Evolutionary conservation across 2,888 invertebrate species (phyloP), one percentile per base, ranked within the genome.

Genomic region (Polydrusus pterygomalis): DNA sequence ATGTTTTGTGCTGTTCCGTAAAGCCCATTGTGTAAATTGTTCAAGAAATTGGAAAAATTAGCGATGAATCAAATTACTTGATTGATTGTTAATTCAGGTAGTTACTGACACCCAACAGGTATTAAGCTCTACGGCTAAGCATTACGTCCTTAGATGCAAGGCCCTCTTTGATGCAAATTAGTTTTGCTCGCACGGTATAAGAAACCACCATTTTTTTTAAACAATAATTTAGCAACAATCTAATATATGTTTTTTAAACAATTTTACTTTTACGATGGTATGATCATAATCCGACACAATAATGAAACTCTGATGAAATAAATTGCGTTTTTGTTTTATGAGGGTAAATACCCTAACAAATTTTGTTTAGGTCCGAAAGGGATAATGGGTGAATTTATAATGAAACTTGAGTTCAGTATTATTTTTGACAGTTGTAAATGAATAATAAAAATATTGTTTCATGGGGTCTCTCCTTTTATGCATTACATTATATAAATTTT

Each of bases 361-460:
- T 54, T 54, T 54, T 54, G 25, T 54, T 2, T 54, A n/a, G 25
- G 25, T 13, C 25, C 54, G 30, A 25, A 25, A 54, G 54, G 54
- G 25, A 54, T 54, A 54, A 54, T 54, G 25, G 54, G 54, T 54
- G 54, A 20, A 54, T 54, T 54, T 54, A 54, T 54, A 54, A 54
- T 54, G 54, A 54, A 54, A 54, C 7, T 54, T 11, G 25, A 54
- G 25, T 54, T 54, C 10, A 25, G 25, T 25, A 54, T 54, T 54
- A 54, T 54, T 54, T 25, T 54, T 54, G 6, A 54, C 25, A 9
- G 25, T 54, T 25, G 54, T n/a, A 30, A 54, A 20, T 54, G 25
- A 54, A 54, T 54, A 54, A 54, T 54, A 15, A 15, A 47, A 47
- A 47, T 47, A 47, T 47, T 17, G n/a, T 9, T 47, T 47, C 15